A percentile compares a stretch with the other conserved stretches of the same genome.
Evolutionary conservation across 2,888 invertebrate species (phyloP).

Genomic region (Punctoribates punctum): DNA sequence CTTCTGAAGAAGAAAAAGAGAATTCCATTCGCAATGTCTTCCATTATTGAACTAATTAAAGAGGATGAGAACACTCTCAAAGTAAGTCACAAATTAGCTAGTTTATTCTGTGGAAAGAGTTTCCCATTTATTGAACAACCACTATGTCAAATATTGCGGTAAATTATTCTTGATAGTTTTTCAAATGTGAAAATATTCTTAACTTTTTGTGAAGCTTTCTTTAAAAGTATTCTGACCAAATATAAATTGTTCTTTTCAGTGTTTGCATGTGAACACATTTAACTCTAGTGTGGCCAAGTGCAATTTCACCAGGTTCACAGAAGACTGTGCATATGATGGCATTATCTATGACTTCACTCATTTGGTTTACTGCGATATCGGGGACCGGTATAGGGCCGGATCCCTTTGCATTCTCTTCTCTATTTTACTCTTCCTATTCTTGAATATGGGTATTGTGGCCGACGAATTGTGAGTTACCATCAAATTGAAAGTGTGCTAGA

Average conservation of each 20-base stretch:
- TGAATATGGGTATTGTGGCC: slow-evolving; percentile 58
- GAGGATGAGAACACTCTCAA: background rate
- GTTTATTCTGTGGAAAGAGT: too few species aligned
- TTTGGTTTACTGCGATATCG: slow-evolving; percentile 38
- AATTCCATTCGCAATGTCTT: background rate
- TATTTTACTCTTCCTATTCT: slow-evolving; percentile 1
- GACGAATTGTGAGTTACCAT: slow-evolving; percentile 60
- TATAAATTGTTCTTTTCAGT: background rate
- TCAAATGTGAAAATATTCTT: too few species aligned
- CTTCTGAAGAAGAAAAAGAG: background rate
- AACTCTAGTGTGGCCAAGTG: slow-evolving; percentile 8
- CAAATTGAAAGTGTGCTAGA: slow-evolving; percentile 10
- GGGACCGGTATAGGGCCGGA: background rate
- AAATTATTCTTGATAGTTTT: too few species aligned
- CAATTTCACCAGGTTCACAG: slow-evolving; percentile 15
- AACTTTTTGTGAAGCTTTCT: too few species aligned
- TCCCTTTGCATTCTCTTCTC: background rate
- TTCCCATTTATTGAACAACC: too few species aligned
- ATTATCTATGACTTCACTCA: slow-evolving; percentile 34
- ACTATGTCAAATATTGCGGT: too few species aligned
- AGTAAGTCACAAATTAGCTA: background rate
- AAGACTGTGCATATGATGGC: slow-evolving; percentile 38
- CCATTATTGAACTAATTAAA: background rate
- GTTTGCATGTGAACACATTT: slow-evolving; percentile 13
- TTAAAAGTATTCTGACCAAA: too few species aligned